Base-by-base conservation (phyloP, 2,797 vertebrate genomes). In the Hydrocynus forskahlii region DNA sequence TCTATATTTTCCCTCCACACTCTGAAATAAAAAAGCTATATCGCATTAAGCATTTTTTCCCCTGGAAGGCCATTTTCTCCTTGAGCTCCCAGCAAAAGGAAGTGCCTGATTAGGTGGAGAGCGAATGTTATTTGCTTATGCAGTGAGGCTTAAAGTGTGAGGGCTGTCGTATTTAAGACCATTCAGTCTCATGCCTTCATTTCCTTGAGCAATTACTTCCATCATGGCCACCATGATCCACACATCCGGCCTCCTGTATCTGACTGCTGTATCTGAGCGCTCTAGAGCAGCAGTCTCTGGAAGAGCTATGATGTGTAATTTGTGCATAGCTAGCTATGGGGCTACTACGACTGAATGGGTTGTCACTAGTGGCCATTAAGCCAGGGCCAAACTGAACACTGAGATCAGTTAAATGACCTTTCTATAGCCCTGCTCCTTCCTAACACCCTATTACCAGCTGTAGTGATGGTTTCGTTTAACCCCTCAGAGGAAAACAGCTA, bases 181-280 rank as follows among this genome's bases (percentile, higher is more conserved):
- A 60, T 79, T 87, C 82, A 69, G 64, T 88, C 87, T 81, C 66
- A 60, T 45, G 23, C 90, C 91, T 93, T 90, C 88, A 90, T 93
- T 91, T 91, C 84, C 80, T 88, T 93, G 92, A 94, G 88, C 90
- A 93, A 94, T 95, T 93, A 92, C 89, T 88, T 89, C 91, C 90
- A 90, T 92, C 93, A 91, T 89, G 83, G 84, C 87, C 86, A 88
- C 85, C 85, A 69, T 86, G 80, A 89, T 90, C 87, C 89, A 86
- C 74, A 25, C 81, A 84, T 40, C 45, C 8, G 45, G 78, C 77
- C 43, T 82, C 48, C 50, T 59, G 23, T 45, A 73, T 78, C 66
- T 77, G 68, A 75, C 62, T 35, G 4, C 35, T 35, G 35, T 35
- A 35, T 79, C 48, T 70, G 40, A 63, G 76, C 64, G 50, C 54